Conservation (phyloP, 53 echinoderm and acorn worm genomes). For the Temnopleurus reevesii region DNA sequence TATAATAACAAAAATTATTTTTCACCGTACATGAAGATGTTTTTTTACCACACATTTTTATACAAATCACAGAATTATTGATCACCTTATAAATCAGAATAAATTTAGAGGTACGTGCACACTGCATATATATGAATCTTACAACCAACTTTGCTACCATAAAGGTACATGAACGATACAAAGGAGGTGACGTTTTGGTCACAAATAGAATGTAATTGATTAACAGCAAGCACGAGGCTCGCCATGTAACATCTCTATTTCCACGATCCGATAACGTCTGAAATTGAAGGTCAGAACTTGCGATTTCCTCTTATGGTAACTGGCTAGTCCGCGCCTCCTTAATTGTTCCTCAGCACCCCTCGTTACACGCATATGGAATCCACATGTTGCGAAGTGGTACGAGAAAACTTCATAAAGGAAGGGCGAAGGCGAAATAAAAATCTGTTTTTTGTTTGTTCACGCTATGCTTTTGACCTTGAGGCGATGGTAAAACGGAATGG, state of each 20-base stretch:
- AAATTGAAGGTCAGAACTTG: constrained; percentile 19
- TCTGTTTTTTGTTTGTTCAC: constrained; percentile 34
- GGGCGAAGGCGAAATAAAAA: background rate
- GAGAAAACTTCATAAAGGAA: background rate
- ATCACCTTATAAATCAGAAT: too few species aligned
- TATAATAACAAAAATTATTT: too few species aligned
- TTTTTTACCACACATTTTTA: too few species aligned
- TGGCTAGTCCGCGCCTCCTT: constrained; percentile 12
- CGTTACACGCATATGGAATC: background rate
- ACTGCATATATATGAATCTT: too few species aligned
- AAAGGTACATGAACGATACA: too few species aligned
- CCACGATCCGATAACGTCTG: background rate
- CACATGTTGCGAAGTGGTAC: constrained; percentile 7
- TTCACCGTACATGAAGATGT: too few species aligned
- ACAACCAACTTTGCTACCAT: too few species aligned
- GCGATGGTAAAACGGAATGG: background rate
- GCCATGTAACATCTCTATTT: background rate
- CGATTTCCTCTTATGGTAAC: constrained; percentile 1
- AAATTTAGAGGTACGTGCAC: too few species aligned
- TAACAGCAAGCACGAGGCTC: background rate
- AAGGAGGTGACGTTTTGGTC: too few species aligned
- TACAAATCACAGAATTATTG: too few species aligned
- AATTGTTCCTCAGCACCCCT: constrained; percentile 3
- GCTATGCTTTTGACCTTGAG: constrained; percentile 1
- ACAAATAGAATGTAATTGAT: background rate